Percentiles rank a stretch among this genome's conserved stretches.
These are phyloP conservation scores for Actinostola sp. DNA, from an alignment of 92 coral and sea anemone genomes.

Conservation along the genomic window DNA sequence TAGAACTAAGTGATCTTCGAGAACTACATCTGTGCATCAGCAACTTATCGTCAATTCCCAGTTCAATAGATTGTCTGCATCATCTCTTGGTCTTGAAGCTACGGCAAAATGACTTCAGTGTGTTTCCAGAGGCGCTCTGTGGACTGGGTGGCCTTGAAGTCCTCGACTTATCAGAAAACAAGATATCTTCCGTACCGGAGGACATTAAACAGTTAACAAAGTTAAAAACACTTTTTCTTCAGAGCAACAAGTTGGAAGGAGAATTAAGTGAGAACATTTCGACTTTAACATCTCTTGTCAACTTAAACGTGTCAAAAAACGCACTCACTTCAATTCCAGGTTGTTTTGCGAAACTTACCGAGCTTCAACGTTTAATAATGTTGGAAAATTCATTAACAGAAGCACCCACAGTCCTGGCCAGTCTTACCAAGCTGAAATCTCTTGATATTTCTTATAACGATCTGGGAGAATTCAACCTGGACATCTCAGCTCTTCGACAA, in stretches of 20 bases:
- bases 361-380: slow-evolving; percentile 11
- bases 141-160: slow-evolving; percentile 16
- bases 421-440: slow-evolving; percentile 22
- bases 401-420: slow-evolving; percentile 30
- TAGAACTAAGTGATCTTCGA: slow-evolving; percentile 30
- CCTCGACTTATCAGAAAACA: slow-evolving; percentile 34
- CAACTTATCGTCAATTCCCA: slow-evolving; percentile 33
- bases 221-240: slow-evolving; percentile 28
- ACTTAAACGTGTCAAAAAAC: slow-evolving; percentile 27
- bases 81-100: slow-evolving; percentile 33
- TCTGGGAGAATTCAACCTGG: slow-evolving; percentile 22
- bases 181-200: slow-evolving; percentile 29
- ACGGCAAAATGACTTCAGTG: slow-evolving; percentile 20
- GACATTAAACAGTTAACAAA: slow-evolving; percentile 15
- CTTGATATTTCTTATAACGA: slow-evolving; percentile 53
- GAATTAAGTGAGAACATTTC: slow-evolving; percentile 25
- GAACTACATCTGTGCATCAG: slow-evolving; percentile 23
- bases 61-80: slow-evolving; percentile 3
- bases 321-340: slow-evolving; percentile 25
- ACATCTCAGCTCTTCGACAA: slow-evolving; percentile 8
- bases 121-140: slow-evolving; percentile 42
- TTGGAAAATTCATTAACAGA: slow-evolving; percentile 26
- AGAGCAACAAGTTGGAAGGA: slow-evolving; percentile 16
- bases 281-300: slow-evolving; percentile 13
- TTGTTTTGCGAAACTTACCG: slow-evolving; percentile 6